phyloP scores from a whole-genome alignment of 2,888 invertebrate species.

The Rosalia funebris region DNA sequence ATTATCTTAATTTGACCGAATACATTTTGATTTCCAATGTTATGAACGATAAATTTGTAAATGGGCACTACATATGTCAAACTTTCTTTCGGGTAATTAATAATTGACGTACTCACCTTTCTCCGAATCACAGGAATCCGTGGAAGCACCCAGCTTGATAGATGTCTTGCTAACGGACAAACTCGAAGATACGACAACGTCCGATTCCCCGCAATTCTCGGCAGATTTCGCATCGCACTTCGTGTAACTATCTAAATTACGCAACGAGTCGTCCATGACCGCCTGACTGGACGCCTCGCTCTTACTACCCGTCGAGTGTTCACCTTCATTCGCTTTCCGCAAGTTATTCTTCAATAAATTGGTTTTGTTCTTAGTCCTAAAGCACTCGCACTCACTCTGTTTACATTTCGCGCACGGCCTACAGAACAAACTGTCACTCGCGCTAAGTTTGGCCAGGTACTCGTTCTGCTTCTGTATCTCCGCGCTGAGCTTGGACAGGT shows the following conservation, averaged over 20 bases:
- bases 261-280: constrained; percentile 41
- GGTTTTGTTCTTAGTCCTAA: constrained; percentile 41
- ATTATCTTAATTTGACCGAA: no score
- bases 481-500: constrained; percentile 68
- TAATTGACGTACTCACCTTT: constrained; percentile 55
- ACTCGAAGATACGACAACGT: constrained; percentile 50
- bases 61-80: no score
- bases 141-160: constrained; percentile 53
- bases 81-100: no score
- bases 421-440: constrained; percentile 60
- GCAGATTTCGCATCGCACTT: constrained; percentile 36
- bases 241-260: constrained; percentile 36
- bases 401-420: constrained; percentile 64
- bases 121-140: constrained; percentile 62
- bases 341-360: constrained; percentile 63
- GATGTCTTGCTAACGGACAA: constrained; percentile 48
- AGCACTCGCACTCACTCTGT: constrained; percentile 61
- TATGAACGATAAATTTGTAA: no score
- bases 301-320: constrained; percentile 34
- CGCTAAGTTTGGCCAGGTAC: constrained; percentile 68
- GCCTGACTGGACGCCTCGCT: constrained; percentile 38
- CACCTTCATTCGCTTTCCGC: constrained; percentile 37
- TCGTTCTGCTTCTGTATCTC: constrained; percentile 71
- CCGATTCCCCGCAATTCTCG: constrained; percentile 24
- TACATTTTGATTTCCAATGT: no score